Evolutionary conservation across 2,888 invertebrate genomes (phyloP).

Genomic region (Epinotia bilunana): DNA sequence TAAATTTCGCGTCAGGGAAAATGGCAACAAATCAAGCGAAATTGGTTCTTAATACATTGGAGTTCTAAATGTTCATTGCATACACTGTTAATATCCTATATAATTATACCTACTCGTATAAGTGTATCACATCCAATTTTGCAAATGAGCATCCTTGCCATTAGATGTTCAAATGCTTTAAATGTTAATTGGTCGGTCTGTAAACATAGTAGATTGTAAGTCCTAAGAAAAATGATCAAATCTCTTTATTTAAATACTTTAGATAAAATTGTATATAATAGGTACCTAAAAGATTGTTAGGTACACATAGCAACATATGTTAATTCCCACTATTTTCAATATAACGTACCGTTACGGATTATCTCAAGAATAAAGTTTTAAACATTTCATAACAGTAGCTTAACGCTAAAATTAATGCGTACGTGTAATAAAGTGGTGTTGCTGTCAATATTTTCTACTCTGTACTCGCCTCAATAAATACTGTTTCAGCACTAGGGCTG

Average conservation of each 20-base stretch:
- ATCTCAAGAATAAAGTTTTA: neutral
- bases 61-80: constrained; percentile 12
- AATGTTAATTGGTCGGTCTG: neutral
- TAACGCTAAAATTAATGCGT: constrained; percentile 23
- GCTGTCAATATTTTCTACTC: constrained; percentile 39
- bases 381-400: constrained; percentile 19
- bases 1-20: constrained; percentile 16
- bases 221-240: neutral
- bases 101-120: neutral
- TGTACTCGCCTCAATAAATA: constrained; percentile 41
- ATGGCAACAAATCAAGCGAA: neutral
- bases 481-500: constrained; percentile 30
- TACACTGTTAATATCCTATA: neutral
- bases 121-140: neutral
- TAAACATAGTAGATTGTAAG: neutral
- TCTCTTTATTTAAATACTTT: too few relatives aligned
- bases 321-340: neutral
- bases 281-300: too few relatives aligned
- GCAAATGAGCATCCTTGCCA: neutral
- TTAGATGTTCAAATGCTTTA: neutral
- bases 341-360: neutral
- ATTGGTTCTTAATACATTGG: constrained; percentile 12
- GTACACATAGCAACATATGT: too few relatives aligned
- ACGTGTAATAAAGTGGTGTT: constrained; percentile 35
- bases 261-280: too few relatives aligned